Evolutionary conservation across 2,888 invertebrate species (phyloP).

Genomic region (Creontiades dilutus): DNA sequence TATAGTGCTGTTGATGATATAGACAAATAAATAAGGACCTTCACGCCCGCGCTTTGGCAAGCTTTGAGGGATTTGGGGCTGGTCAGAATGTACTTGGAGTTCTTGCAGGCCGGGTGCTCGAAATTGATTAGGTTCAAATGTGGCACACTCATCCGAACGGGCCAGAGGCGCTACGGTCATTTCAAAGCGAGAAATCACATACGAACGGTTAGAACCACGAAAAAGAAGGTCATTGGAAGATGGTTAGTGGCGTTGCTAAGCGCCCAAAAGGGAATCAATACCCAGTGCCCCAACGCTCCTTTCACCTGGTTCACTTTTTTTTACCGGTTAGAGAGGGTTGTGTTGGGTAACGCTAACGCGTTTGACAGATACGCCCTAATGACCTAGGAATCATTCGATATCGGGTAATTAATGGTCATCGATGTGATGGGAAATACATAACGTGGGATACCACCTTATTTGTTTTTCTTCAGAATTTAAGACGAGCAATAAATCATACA

Average conservation of each 20-base stretch:
- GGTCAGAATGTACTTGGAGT: constrained; percentile 80
- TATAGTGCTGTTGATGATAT: too few relatives aligned
- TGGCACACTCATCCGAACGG: constrained; percentile 72
- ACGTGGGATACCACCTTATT: too few relatives aligned
- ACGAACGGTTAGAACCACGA: not conserved
- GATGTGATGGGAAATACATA: not conserved
- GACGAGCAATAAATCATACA: too few relatives aligned
- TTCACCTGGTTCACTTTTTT: not conserved
- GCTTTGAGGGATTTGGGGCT: constrained; percentile 81
- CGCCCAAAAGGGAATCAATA: constrained; percentile 47
- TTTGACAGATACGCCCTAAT: constrained; percentile 31
- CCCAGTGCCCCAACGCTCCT: constrained; percentile 40
- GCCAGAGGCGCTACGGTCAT: not conserved
- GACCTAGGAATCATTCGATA: not conserved
- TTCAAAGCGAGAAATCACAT: not conserved
- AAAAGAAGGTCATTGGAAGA: constrained; percentile 19
- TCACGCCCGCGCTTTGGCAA: constrained; percentile 79
- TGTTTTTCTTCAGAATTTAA: too few relatives aligned
- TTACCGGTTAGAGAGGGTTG: not conserved
- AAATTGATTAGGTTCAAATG: constrained; percentile 80
- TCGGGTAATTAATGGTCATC: not conserved
- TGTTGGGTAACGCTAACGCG: not conserved
- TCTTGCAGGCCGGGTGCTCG: constrained; percentile 79
- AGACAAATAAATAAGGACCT: constrained; percentile 77
- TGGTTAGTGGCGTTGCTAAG: constrained; percentile 33